Base-by-base conservation (phyloP, 2,113 vertebrate species). In the Pomatostomus ruficeps region DNA sequence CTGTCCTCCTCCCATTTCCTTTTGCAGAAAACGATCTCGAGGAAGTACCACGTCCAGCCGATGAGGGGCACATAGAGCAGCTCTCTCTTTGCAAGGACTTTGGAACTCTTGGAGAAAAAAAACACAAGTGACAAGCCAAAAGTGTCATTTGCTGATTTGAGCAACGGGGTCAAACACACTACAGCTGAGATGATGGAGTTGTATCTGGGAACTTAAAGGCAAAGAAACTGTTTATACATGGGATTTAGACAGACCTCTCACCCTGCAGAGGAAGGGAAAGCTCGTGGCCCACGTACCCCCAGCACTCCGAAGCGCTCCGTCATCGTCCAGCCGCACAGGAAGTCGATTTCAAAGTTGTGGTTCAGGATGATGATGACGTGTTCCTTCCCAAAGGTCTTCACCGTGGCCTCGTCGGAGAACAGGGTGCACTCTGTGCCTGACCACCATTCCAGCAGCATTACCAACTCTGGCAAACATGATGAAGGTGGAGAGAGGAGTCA, bases 381-480 rank as follows among this genome's bases (percentile, higher is more conserved):
- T 51, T 99, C 99, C 93, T 98, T 99, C 73, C 99, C 99, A 24
- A 99, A 98, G 81, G 92, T 98, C 68, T 98, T 98, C 96, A 99
- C 95, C 1, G 99, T 99, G 92, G 98, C 98, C 96, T 98, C 98
- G 79, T 99, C 99, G 4, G 98, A 98, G 98, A 99, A 99, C 36
- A 99, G 98, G 1, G 98, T 99, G 96, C 99, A 99, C 17, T 99
- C 99, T 21, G 99, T 99, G 95, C 98, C 98, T 3, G 99, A 99
- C 99, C 99, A 99, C 99, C 99, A 99, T 96, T 99, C 99, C 97
- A 99, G 97, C 91, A 99, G 97, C 99, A 99, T 99, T 86, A 99
- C 99, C 97, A 99, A 96, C 98, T 99, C 99, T 99, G 66, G 26
- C 94, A 36, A 22, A 83, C 35, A 9, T 0, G 28, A 76, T 14